Evolutionary conservation across 2,113 vertebrate species (phyloP), one percentile per base, ranked within the genome.

Genomic region (Prunella fulvescens): DNA sequence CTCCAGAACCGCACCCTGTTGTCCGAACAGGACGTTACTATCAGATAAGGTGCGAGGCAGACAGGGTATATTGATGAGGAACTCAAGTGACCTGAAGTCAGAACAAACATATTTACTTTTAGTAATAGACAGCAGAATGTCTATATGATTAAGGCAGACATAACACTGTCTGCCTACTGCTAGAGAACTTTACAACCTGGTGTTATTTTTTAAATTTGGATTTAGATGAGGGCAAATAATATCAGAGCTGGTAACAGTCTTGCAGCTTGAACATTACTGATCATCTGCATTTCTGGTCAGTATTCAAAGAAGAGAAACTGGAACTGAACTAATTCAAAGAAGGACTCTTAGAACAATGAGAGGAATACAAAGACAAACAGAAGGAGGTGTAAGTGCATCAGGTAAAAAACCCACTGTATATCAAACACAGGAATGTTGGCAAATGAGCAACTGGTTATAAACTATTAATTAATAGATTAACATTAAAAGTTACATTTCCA

Each of bases 1-100:
- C 97, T 99, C 99, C 99, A 99, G 97, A 99, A 99, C 4, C 99
- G 97, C 62, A 99, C 99, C 54, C 97, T 98, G 94, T 99, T 98
- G 96, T 99, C 99, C 3, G 99, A 99, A 96, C 99, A 99, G 29
- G 99, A 98, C 2, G 99, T 99, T n/a, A 99, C 99, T 47, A 99
- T 98, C 97, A 99, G 97, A 86, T 99, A 99, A 6, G 99, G 99
- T 37, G 99, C 99, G 93, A 99, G 98, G 96, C 99, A 99, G 65
- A 99, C 99, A 5, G 99, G 99, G 91, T 99, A 99, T 97, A 99
- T 99, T 10, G 99, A 99, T 29, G 99, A 99, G 92, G 99, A 99
- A 91, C 99, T 99, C 90, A 99, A 97, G 88, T 99, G 99, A 81
- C 99, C 99, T 99, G 92, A 71, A 95, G 84, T 82, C 80, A 96